These are phyloP conservation scores for Chrysolina oricalcia DNA, from an alignment of 2,888 invertebrate genomes.

Conservation along the genomic window DNA sequence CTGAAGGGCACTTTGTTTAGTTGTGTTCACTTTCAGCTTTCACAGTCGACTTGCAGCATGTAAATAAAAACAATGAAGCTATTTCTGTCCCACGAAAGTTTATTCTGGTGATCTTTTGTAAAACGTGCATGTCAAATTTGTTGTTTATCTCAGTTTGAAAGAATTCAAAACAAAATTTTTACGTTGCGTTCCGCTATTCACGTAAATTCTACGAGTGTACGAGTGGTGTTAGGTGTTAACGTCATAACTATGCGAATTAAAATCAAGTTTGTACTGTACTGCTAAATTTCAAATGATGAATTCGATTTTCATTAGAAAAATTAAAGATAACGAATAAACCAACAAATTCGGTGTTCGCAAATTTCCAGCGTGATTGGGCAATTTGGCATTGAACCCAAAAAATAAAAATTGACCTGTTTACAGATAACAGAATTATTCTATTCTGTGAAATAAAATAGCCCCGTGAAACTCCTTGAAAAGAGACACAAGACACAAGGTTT, in stretches of 20 bases:
- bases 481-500: no score
- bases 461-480: no score
- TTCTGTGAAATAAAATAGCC: no score
- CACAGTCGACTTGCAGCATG: not conserved
- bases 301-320: no score
- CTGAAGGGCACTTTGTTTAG: constrained; percentile 10
- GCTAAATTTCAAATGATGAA: no score
- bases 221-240: not conserved
- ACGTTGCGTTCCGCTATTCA: not conserved
- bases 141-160: not conserved
- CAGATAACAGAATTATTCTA: no score
- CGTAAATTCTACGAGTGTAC: not conserved
- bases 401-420: no score
- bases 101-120: not conserved
- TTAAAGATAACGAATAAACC: no score
- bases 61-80: constrained; percentile 9
- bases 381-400: no score
- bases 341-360: no score
- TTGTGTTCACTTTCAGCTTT: not conserved
- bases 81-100: not conserved
- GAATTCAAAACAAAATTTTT: not conserved
- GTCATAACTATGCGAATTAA: not conserved
- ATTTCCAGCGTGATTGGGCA: no score
- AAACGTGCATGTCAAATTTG: not conserved
- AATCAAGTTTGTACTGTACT: not conserved